Evolutionary conservation across 1,140 invertebrate species (phyloP).

Genomic region (Drosophila arizonae): DNA sequence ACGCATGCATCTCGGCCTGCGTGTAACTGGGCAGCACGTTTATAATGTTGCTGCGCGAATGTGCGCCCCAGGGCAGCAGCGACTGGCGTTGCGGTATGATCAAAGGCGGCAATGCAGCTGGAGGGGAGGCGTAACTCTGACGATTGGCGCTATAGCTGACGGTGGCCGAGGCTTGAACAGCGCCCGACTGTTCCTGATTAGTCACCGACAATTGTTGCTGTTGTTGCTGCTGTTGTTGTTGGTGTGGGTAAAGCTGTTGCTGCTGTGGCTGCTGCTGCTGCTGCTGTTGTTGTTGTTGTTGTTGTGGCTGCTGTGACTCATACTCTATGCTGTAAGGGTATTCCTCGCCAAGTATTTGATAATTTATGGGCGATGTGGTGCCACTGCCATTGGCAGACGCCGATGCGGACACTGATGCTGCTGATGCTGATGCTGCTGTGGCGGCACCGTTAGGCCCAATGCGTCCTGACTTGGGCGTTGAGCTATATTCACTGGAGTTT

Average conservation of each 20-base stretch:
- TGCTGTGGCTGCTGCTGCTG: constrained; percentile 5
- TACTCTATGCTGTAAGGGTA: constrained; percentile 69
- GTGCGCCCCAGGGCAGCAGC: constrained; percentile 76
- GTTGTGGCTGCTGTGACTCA: constrained; percentile 60
- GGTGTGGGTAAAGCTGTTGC: constrained; percentile 38
- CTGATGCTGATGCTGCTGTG: not conserved
- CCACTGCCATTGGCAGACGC: constrained; percentile 51
- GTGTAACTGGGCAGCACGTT: constrained; percentile 74
- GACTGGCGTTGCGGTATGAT: constrained; percentile 77
- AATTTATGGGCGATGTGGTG: constrained; percentile 72
- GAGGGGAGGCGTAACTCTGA: constrained; percentile 66
- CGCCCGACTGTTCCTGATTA: constrained; percentile 33
- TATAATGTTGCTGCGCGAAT: constrained; percentile 76
- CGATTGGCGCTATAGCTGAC: constrained; percentile 62
- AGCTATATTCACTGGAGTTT: constrained; percentile 74
- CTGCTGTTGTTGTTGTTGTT: constrained; percentile 48
- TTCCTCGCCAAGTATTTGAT: constrained; percentile 67
- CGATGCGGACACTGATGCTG: not conserved
- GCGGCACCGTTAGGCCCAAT: constrained; percentile 37
- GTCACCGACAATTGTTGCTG: constrained; percentile 5
- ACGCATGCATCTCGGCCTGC: constrained; percentile 70
- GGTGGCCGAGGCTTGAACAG: constrained; percentile 31
- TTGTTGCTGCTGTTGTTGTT: constrained; percentile 20
- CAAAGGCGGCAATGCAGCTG: constrained; percentile 51
- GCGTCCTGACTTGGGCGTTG: constrained; percentile 70